Base-by-base conservation (phyloP, 1,140 invertebrate species). In the Brachionus manjavacas region DNA sequence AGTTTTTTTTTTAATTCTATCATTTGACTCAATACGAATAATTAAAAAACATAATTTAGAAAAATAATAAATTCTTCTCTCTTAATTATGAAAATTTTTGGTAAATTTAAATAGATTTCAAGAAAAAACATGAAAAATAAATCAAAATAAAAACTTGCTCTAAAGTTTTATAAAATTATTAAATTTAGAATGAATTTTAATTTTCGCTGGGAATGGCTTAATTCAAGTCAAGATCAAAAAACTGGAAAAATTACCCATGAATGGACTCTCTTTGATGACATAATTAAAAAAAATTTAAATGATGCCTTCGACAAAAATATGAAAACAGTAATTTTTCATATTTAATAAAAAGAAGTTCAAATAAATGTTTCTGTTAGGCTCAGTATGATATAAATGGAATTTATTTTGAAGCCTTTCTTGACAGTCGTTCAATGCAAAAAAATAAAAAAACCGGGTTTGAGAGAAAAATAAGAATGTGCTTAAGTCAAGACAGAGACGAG, bases 151-250 rank as follows among this genome's bases (percentile, higher is more conserved):
- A 31, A 31, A 39, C 66, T 14, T 14, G 11, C 7, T 12, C 25
- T 7, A 28, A 14, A 25, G 4, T 31, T 7, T n/a, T 16, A 16
- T 20, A 2, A 60, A 60, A 12, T n/a, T 46, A 14, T 25, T 35
- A 70, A 31, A 11, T 16, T n/a, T 2, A 70, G 8, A 14, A 39
- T 35, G 39, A 41, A n/a, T 49, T 76, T 76, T 49, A 31, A 49
- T n/a, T 20, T 20, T 41, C 35, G 39, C 6, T 76, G 72, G 72
- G 72, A 76, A 76, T 76, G 72, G 72, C 31, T 76, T 11, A 76
- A 49, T 25, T 49, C 72, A 28, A 28, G 23, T 3, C 20, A 14
- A 12, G 72, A 76, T 76, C 16, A 43, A 35, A 46, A 25, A 28
- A 49, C 72, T 14, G 46, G 46, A 11, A 20, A 20, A 25, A 76